A percentile compares a stretch with the other conserved stretches of the same genome.
Evolutionary conservation across 1,140 invertebrate species (phyloP).

Genomic region (Drosophila aff.): DNA sequence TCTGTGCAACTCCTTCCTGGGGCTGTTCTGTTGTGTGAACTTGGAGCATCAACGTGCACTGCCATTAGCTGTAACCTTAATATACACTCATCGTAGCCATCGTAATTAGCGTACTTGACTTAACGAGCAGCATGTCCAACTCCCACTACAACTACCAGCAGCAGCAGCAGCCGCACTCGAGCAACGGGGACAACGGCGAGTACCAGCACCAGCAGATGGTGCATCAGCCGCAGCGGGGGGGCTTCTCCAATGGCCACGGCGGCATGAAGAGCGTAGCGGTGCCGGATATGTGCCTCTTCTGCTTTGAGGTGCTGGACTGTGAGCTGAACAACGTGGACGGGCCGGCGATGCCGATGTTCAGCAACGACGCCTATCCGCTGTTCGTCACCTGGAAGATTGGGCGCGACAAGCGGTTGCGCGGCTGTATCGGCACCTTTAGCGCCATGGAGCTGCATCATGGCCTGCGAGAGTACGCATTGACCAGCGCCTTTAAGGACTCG

Average conservation of each 20-base stretch:
- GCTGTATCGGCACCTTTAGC: slow-evolving; percentile 98
- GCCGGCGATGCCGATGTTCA: slow-evolving; percentile 95
- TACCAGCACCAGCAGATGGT: slow-evolving; percentile 72
- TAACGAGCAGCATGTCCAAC: slow-evolving; percentile 67
- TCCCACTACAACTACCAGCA: slow-evolving; percentile 75
- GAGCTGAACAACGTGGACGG: slow-evolving; percentile 96
- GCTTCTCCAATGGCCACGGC: slow-evolving; percentile 65
- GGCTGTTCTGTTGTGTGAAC: slow-evolving; percentile 73
- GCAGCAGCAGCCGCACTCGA: slow-evolving; percentile 65
- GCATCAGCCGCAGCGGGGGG: slow-evolving; percentile 59
- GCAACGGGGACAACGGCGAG: slow-evolving; percentile 59
- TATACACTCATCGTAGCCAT: slow-evolving; percentile 44
- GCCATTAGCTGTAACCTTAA: slow-evolving; percentile 73
- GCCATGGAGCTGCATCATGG: slow-evolving; percentile 92
- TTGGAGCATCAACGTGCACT: slow-evolving; percentile 79
- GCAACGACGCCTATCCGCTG: slow-evolving; percentile 97
- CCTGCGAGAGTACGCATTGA: slow-evolving; percentile 97
- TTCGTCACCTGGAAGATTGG: slow-evolving; percentile 99
- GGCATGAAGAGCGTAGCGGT: slow-evolving; percentile 89
- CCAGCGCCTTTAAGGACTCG: slow-evolving; percentile 98
- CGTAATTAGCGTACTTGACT: slow-evolving; percentile 57
- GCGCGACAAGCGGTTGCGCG: slow-evolving; percentile 94
- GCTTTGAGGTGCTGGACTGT: slow-evolving; percentile 98
- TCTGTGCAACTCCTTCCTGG: slow-evolving; percentile 58
- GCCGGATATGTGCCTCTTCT: slow-evolving; percentile 99